Conservation (phyloP, 2,888 invertebrate genomes). For the Stenodema calcarata region DNA sequence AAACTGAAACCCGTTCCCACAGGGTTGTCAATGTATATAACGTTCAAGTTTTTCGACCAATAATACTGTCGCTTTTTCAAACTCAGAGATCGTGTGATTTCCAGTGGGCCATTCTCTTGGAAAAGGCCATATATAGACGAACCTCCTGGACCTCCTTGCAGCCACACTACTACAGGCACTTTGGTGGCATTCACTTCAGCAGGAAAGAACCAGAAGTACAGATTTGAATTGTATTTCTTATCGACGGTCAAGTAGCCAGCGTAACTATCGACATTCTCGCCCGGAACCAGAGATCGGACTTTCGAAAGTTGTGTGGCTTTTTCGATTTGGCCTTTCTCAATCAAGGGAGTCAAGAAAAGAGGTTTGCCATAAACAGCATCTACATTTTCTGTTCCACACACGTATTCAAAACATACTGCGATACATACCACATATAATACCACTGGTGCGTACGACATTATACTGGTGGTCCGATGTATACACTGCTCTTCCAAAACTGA, state of each 20-base stretch:
- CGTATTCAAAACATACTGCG: background rate
- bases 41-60: constrained; percentile 80
- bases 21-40: constrained; percentile 91
- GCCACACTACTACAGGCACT: constrained; percentile 77
- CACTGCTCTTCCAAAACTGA: background rate
- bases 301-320: constrained; percentile 60
- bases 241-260: constrained; percentile 72
- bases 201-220: constrained; percentile 66
- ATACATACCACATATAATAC: background rate
- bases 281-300: constrained; percentile 54
- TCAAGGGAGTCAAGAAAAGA: constrained; percentile 76
- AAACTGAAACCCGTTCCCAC: constrained; percentile 93
- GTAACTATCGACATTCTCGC: constrained; percentile 65
- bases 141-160: constrained; percentile 86
- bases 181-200: constrained; percentile 62
- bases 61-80: constrained; percentile 74
- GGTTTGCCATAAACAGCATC: constrained; percentile 65
- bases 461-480: background rate
- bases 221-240: constrained; percentile 64
- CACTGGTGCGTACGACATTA: background rate
- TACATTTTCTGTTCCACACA: no score
- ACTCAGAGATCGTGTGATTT: constrained; percentile 76
- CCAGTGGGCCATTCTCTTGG: constrained; percentile 83
- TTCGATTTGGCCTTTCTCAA: constrained; percentile 64
- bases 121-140: constrained; percentile 81